A percentile compares a stretch with the other conserved stretches of the same genome.
Evolutionary conservation across 1,140 invertebrate genomes (phyloP).

Genomic region (Sipha flava): DNA sequence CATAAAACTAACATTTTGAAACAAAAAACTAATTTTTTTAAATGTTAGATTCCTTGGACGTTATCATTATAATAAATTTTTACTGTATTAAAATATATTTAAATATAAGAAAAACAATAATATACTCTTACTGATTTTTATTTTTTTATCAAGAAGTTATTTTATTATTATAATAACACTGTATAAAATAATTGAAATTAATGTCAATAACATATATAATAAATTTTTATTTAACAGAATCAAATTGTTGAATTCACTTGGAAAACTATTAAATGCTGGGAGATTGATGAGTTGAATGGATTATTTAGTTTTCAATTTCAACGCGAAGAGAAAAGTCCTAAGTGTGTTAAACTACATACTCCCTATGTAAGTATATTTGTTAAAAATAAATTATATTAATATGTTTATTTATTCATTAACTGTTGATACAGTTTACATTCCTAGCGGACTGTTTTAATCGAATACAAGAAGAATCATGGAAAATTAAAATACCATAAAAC

Average conservation of each 20-base stretch:
- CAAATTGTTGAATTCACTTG: conserved; percentile 79
- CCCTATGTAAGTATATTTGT: conserved; percentile 85
- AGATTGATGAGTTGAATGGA: conserved; percentile 83
- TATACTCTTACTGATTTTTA: too few relatives aligned
- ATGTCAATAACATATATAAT: conserved; percentile 29
- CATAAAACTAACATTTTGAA: too few relatives aligned
- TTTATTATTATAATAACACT: too few relatives aligned
- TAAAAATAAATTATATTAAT: too few relatives aligned
- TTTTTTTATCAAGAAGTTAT: too few relatives aligned
- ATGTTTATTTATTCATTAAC: not conserved
- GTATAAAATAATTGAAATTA: not conserved
- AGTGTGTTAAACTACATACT: conserved; percentile 82
- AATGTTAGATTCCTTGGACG: too few relatives aligned
- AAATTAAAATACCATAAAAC: not conserved
- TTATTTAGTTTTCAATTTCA: conserved; percentile 81
- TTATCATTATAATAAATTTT: too few relatives aligned
- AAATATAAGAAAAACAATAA: too few relatives aligned
- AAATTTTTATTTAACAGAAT: conserved; percentile 44
- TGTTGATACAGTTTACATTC: conserved; percentile 65
- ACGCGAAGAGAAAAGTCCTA: conserved; percentile 66
- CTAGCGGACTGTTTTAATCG: conserved; percentile 89
- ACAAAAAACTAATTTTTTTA: too few relatives aligned
- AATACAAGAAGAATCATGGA: conserved; percentile 68
- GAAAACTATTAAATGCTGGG: conserved; percentile 72
- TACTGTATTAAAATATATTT: too few relatives aligned